Evolutionary conservation across 2,113 vertebrate genomes (phyloP).

Genomic region (Anarrhichthys ocellatus): DNA sequence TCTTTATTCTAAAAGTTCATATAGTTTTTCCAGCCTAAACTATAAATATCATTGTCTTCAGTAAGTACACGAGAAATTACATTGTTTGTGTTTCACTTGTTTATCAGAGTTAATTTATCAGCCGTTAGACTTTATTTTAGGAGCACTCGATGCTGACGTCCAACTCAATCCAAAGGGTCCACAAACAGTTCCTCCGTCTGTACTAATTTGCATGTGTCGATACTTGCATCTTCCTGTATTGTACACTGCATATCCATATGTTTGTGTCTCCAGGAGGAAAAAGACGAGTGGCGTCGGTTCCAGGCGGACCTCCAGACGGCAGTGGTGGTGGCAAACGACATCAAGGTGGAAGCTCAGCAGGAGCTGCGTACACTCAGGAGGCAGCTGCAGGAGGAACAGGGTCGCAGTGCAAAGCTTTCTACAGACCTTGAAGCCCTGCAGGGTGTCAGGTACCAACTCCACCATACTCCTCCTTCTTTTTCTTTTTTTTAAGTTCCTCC

Average conservation of each 20-base stretch:
- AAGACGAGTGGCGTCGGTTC: conserved; percentile 95
- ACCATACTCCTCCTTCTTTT: neutral
- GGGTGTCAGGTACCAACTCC: conserved; percentile 85
- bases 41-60: neutral
- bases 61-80: neutral
- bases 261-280: conserved; percentile 87
- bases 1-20: neutral
- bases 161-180: neutral
- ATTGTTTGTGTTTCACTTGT: neutral
- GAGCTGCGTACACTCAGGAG: conserved; percentile 91
- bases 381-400: conserved; percentile 93
- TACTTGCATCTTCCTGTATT: neutral
- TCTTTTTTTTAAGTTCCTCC: conserved; percentile 4
- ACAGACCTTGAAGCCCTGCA: conserved; percentile 90
- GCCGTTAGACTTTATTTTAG: neutral
- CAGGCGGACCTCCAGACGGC: conserved; percentile 98
- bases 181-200: neutral
- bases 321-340: conserved; percentile 97
- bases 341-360: conserved; percentile 97
- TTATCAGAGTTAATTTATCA: neutral
- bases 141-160: neutral
- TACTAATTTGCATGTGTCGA: neutral
- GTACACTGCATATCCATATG: neutral
- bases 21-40: neutral
- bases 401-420: conserved; percentile 87